Conservation (phyloP, 2,797 vertebrate species). For the Acrossocheilus fasciatus region DNA sequence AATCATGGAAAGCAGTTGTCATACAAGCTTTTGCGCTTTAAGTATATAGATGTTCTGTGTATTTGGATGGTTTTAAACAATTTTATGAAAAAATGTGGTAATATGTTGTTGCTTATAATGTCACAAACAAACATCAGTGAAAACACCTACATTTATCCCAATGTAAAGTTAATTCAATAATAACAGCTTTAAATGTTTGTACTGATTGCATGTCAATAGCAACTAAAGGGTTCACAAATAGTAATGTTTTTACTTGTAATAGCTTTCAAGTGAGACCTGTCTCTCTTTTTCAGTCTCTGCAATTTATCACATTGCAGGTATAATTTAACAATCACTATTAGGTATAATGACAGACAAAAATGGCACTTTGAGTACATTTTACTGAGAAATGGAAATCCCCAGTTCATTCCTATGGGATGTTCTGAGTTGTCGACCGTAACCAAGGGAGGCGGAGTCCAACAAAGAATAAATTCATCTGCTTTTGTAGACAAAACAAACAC, state of each 20-base stretch:
- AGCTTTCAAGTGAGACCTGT: not conserved
- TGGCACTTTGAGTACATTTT: not conserved
- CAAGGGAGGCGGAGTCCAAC: not conserved
- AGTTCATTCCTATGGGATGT: not conserved
- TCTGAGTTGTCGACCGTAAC: not conserved
- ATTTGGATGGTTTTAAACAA: not conserved
- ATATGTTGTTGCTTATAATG: not conserved
- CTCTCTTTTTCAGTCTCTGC: not conserved
- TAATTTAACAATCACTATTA: not conserved
- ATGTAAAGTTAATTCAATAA: not conserved
- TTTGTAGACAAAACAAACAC: conserved; percentile 16
- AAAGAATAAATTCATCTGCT: not conserved
- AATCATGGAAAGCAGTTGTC: not conserved
- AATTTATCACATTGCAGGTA: not conserved
- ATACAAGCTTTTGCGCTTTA: not conserved
- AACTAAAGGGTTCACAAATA: not conserved
- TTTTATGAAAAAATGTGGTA: not conserved
- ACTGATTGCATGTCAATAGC: not conserved
- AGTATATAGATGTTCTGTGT: not conserved
- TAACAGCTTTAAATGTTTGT: not conserved
- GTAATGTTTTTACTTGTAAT: not conserved
- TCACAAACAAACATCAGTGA: not conserved
- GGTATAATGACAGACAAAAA: not conserved
- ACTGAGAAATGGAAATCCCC: conserved; percentile 25
- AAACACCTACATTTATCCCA: not conserved